A percentile compares a stretch with the other conserved stretches of the same genome.
phyloP scores from a whole-genome alignment of 2,888 invertebrate species.

The Napeogenes sylphis region DNA sequence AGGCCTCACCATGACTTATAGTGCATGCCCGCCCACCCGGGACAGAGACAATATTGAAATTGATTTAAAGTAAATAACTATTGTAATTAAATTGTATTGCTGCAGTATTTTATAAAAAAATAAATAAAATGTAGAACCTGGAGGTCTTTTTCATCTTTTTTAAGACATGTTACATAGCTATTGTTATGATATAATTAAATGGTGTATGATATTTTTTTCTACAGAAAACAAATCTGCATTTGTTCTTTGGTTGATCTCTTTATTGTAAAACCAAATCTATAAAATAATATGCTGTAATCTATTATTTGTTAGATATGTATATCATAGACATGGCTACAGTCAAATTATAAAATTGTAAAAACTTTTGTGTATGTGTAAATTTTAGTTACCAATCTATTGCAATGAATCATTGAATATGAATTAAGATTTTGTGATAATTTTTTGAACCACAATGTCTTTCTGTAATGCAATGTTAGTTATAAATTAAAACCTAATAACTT shows the following conservation, averaged over 20 bases:
- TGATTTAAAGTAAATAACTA: slow-evolving; percentile 75
- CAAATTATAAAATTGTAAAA: slow-evolving; percentile 14
- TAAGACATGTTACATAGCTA: slow-evolving; percentile 75
- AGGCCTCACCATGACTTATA: slow-evolving; percentile 48
- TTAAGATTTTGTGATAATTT: slow-evolving; percentile 36
- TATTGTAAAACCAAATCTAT: slow-evolving; percentile 28
- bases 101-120: slow-evolving; percentile 75
- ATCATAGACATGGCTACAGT: slow-evolving; percentile 18
- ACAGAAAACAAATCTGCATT: slow-evolving; percentile 73
- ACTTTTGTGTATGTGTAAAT: slow-evolving; percentile 20
- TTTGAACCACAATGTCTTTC: slow-evolving; percentile 45
- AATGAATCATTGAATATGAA: slow-evolving; percentile 15
- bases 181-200: slow-evolving; percentile 70
- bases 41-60: slow-evolving; percentile 76
- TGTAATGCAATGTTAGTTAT: slow-evolving; percentile 62
- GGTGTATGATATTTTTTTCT: slow-evolving; percentile 72
- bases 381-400: slow-evolving; percentile 25
- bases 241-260: slow-evolving; percentile 52
- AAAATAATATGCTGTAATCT: slow-evolving; percentile 19
- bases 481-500: slow-evolving; percentile 59
- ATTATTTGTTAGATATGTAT: slow-evolving; percentile 19
- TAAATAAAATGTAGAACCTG: slow-evolving; percentile 67
- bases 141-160: slow-evolving; percentile 76
- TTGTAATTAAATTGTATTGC: slow-evolving; percentile 74
- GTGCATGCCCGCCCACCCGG: slow-evolving; percentile 55